Percentiles rank a stretch among this genome's conserved stretches.
These are phyloP conservation scores for Pteromalus puparum DNA, from an alignment of 1,140 invertebrate species.

Conservation along the genomic window DNA sequence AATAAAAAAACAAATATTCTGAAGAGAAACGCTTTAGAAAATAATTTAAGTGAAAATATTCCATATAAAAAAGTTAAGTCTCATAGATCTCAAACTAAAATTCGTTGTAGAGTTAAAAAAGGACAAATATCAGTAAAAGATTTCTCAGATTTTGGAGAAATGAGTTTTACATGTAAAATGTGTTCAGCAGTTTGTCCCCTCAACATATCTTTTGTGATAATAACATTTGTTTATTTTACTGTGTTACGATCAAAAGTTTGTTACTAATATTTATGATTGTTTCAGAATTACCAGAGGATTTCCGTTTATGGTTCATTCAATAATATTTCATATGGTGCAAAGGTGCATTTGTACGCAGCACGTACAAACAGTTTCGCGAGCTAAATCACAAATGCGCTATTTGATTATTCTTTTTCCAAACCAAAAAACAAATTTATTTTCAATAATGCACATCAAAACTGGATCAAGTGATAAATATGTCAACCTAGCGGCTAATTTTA, in stretches of 20 bases:
- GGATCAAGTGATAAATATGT: slow-evolving; percentile 89
- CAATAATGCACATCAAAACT: slow-evolving; percentile 93
- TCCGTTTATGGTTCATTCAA: slow-evolving; percentile 95
- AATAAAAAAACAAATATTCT: no score
- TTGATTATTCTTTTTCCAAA: slow-evolving; percentile 95
- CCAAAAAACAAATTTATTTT: slow-evolving; percentile 99
- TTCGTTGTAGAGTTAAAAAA: no score
- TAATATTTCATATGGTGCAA: slow-evolving; percentile 97
- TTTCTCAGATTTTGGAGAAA: no score
- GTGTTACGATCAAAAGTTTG: neutral
- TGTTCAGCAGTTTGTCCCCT: no score
- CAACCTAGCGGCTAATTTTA: slow-evolving; percentile 98
- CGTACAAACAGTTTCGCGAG: slow-evolving; percentile 92
- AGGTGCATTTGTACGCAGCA: slow-evolving; percentile 93
- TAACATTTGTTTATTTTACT: neutral
- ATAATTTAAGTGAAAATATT: no score
- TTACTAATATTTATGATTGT: neutral
- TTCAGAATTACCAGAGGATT: slow-evolving; percentile 92
- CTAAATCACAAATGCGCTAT: slow-evolving; percentile 95
- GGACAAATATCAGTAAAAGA: no score
- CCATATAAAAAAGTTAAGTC: no score
- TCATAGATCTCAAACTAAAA: no score
- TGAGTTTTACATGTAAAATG: no score
- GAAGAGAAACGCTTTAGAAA: no score
- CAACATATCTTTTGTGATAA: no score